Evolutionary conservation across 2,888 invertebrate species (phyloP).

Genomic region (Leptinotarsa rubiginosa): DNA sequence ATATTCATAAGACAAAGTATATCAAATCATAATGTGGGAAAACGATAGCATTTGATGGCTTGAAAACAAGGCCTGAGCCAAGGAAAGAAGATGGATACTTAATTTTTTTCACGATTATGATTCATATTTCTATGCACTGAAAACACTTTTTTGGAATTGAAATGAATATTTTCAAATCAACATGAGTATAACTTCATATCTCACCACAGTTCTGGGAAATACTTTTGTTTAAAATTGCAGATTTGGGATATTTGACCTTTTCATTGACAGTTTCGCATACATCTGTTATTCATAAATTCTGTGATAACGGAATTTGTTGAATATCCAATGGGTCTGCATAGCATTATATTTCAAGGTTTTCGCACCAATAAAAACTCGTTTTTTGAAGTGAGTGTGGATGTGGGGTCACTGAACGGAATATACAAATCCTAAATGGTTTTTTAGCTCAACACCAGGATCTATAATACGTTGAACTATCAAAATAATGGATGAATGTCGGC

Average conservation of each 20-base stretch:
- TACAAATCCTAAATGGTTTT: background rate
- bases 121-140: too few species aligned
- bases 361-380: constrained; percentile 11
- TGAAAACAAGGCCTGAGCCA: too few species aligned
- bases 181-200: background rate
- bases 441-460: too few species aligned
- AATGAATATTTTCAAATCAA: too few species aligned
- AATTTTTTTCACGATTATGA: too few species aligned
- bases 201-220: background rate
- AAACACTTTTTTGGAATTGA: too few species aligned
- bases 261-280: background rate
- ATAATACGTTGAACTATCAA: too few species aligned
- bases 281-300: constrained; percentile 13
- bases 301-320: constrained; percentile 18
- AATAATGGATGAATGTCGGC: too few species aligned
- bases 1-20: too few species aligned
- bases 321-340: constrained; percentile 1
- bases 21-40: too few species aligned
- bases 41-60: too few species aligned
- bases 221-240: background rate
- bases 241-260: constrained; percentile 16
- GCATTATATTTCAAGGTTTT: constrained; percentile 10
- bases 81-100: too few species aligned
- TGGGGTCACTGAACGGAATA: constrained; percentile 2
- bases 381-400: background rate